phyloP scores from a whole-genome alignment of 2,797 vertebrate genomes.

The Spinibarbus caldwelli region DNA sequence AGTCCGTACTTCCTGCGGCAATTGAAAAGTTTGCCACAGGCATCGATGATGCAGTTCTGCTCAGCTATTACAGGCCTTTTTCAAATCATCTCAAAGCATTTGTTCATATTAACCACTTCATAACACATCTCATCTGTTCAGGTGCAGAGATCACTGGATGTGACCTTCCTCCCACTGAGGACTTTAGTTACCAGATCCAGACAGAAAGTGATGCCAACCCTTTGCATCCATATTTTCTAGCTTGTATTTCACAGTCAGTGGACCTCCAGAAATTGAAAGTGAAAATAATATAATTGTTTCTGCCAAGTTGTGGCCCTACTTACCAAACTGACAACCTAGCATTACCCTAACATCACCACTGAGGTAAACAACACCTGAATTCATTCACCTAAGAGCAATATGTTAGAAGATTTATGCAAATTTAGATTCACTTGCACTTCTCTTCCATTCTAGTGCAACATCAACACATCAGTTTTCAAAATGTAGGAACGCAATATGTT shows the following conservation, averaged over 20 bases:
- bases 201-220: neutral
- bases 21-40: constrained; percentile 13
- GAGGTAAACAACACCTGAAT: constrained; percentile 16
- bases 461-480: neutral
- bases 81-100: neutral
- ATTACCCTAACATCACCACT: neutral
- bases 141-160: neutral
- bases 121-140: neutral
- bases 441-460: constrained; percentile 9
- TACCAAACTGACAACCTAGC: neutral
- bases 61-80: neutral
- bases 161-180: neutral
- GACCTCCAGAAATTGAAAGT: neutral
- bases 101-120: neutral
- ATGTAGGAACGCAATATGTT: neutral
- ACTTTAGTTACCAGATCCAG: neutral
- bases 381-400: constrained; percentile 4
- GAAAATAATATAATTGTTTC: neutral
- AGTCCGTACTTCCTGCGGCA: constrained; percentile 19
- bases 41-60: constrained; percentile 17
- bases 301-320: neutral
- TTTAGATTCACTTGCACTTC: neutral
- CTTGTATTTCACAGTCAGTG: neutral
- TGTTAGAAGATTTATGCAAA: constrained; percentile 1
- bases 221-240: neutral